Percentiles rank a stretch among this genome's conserved stretches.
Evolutionary conservation across 2,888 invertebrate species (phyloP).

Genomic region (Julus scandinavius): DNA sequence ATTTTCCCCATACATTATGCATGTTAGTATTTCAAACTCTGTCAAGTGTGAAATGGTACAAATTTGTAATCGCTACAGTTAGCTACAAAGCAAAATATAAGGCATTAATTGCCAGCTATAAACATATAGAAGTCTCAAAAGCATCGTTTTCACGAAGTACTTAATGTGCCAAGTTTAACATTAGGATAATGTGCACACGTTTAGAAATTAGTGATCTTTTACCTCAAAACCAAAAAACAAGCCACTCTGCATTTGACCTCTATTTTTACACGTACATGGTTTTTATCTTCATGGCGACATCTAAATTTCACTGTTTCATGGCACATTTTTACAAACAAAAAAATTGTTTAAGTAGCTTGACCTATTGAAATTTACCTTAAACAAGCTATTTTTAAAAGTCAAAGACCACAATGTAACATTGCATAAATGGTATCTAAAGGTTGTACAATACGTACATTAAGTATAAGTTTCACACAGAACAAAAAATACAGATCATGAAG

Average conservation of each 20-base stretch:
- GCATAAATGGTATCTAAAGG: background rate
- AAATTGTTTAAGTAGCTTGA: conserved; percentile 14
- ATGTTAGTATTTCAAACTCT: background rate
- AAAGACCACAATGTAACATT: background rate
- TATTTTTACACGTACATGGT: background rate
- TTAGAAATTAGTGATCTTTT: background rate
- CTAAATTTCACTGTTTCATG: conserved; percentile 38
- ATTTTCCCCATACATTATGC: too few relatives aligned
- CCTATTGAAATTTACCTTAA: conserved; percentile 13
- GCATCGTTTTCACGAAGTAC: background rate
- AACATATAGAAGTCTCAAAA: background rate
- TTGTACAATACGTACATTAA: background rate
- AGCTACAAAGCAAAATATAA: background rate
- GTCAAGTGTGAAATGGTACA: background rate
- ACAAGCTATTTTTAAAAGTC: background rate
- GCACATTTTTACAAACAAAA: background rate
- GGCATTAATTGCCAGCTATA: background rate
- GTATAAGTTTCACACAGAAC: background rate
- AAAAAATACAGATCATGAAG: background rate
- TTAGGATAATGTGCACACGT: background rate
- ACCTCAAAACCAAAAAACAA: background rate
- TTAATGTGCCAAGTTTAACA: background rate
- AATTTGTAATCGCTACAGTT: background rate
- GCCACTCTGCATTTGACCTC: conserved; percentile 14
- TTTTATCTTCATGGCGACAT: conserved; percentile 14